These are phyloP conservation scores for Hylomyscus alleni DNA, from an alignment of 2,797 vertebrate species.

Conservation along the genomic window DNA sequence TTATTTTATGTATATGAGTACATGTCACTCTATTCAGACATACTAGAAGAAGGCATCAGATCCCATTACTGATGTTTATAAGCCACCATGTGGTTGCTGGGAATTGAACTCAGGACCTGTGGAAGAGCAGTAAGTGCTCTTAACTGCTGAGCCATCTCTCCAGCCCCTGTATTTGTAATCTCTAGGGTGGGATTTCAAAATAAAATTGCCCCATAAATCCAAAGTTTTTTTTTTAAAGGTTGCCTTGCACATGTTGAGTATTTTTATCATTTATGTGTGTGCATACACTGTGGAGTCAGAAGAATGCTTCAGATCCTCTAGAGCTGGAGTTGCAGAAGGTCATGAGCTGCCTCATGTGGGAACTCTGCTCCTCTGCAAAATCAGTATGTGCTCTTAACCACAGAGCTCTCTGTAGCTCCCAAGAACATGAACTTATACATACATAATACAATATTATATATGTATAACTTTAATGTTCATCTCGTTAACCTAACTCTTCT, in stretches of 20 bases:
- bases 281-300: not conserved
- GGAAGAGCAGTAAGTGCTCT: not conserved
- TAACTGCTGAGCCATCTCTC: not conserved
- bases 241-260: not conserved
- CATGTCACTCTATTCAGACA: not conserved
- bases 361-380: not conserved
- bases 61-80: not conserved
- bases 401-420: not conserved
- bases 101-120: not conserved
- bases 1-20: not conserved
- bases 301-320: not conserved
- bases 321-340: not conserved
- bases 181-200: conserved; percentile 31
- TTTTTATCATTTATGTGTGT: not conserved
- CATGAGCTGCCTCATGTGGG: not conserved
- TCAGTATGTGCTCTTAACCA: not conserved
- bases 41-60: not conserved
- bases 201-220: conserved; percentile 27
- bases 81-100: not conserved
- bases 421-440: not conserved
- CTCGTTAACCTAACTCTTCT: not conserved
- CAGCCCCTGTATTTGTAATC: not conserved
- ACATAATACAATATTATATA: not conserved
- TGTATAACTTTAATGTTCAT: not conserved
- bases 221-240: not conserved